phyloP scores from a whole-genome alignment of 2,113 vertebrate genomes.

The Formicarius rufipectus region DNA sequence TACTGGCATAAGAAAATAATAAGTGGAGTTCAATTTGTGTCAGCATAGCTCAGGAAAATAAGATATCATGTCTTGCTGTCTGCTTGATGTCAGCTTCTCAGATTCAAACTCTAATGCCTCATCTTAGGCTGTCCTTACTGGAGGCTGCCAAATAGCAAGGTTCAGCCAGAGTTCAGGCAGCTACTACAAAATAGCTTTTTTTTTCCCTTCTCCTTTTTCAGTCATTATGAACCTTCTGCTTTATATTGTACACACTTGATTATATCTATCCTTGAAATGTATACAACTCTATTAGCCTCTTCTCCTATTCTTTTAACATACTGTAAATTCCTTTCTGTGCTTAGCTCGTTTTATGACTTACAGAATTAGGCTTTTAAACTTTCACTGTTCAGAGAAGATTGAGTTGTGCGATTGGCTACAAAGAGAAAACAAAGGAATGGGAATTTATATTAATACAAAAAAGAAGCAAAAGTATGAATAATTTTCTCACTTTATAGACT shows the following conservation, averaged over 20 bases:
- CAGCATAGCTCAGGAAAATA: conserved; percentile 94
- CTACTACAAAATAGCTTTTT: conserved; percentile 83
- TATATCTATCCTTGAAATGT: conserved; percentile 79
- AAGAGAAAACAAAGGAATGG: conserved; percentile 14
- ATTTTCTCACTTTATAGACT: background rate
- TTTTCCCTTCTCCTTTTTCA: conserved; percentile 67
- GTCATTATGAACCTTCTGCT: conserved; percentile 80
- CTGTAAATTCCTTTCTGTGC: conserved; percentile 69
- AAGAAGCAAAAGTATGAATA: background rate
- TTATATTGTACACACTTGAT: conserved; percentile 83
- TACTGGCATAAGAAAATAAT: conserved; percentile 91
- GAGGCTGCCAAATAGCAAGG: conserved; percentile 83
- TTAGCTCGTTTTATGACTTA: conserved; percentile 63
- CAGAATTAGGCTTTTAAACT: conserved; percentile 64
- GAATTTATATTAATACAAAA: background rate
- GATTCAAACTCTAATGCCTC: conserved; percentile 90
- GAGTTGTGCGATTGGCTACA: background rate
- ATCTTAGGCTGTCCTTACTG: conserved; percentile 83
- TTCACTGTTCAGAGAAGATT: conserved; percentile 32
- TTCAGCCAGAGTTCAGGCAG: conserved; percentile 95
- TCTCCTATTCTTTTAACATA: conserved; percentile 73
- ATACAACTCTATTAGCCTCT: conserved; percentile 82
- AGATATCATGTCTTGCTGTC: conserved; percentile 99
- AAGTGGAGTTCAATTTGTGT: conserved; percentile 94
- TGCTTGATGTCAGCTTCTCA: conserved; percentile 92